phyloP scores from a whole-genome alignment of 1,140 invertebrate genomes.

The Neotoxoptera formosana region DNA sequence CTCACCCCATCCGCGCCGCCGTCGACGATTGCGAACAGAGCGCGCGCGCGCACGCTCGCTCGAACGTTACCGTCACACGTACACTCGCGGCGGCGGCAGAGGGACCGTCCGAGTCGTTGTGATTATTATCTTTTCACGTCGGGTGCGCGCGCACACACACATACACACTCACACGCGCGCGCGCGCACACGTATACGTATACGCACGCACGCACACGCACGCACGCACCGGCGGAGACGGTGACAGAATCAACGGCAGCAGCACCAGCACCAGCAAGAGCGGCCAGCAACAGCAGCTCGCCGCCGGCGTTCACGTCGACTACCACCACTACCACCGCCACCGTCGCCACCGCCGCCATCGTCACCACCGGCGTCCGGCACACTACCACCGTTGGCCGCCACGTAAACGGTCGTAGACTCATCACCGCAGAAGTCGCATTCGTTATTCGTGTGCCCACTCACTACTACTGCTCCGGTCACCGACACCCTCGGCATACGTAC shows the following conservation, averaged over 20 bases:
- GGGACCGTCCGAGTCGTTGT: not conserved
- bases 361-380: not conserved
- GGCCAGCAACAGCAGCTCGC: slow-evolving; percentile 10
- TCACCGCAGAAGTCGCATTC: not conserved
- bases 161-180: not conserved
- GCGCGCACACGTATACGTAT: not conserved
- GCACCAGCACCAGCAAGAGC: not conserved
- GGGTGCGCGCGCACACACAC: not conserved
- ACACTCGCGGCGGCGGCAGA: not conserved
- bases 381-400: not conserved
- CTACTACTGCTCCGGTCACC: not conserved
- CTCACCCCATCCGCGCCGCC: not conserved
- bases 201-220: not conserved
- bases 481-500: not conserved
- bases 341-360: not conserved
- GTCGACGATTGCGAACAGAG: not conserved
- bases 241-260: slow-evolving; percentile 15
- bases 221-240: not conserved
- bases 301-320: not conserved
- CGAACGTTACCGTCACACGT: not conserved
- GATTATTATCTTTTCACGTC: slow-evolving; percentile 28
- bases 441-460: not conserved
- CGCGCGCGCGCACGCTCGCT: not conserved
- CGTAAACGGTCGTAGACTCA: not conserved
- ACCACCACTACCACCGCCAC: not conserved